Evolutionary conservation across 92 coral and sea anemone genomes (phyloP).

Genomic region (Galaxea fascicularis): DNA sequence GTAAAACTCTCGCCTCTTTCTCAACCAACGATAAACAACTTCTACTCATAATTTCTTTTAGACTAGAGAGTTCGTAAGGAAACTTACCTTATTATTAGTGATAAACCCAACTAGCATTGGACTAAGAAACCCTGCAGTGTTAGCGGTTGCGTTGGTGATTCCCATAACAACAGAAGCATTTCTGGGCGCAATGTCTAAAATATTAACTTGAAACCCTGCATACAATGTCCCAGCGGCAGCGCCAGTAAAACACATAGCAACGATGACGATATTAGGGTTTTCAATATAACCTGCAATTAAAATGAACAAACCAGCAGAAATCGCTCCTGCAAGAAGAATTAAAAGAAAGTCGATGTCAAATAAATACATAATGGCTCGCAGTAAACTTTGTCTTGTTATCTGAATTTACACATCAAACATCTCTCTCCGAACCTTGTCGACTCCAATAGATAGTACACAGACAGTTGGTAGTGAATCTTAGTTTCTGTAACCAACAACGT

Average conservation of each 20-base stretch:
- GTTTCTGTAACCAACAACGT: no score
- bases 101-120: conserved; percentile 92
- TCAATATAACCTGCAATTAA: conserved; percentile 76
- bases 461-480: no score
- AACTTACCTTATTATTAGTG: conserved; percentile 72
- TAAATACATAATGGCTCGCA: no score
- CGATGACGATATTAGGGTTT: conserved; percentile 57
- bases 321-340: conserved; percentile 58
- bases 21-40: no score
- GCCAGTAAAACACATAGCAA: conserved; percentile 75
- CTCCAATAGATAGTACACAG: no score
- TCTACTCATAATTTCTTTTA: not conserved
- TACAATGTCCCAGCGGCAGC: conserved; percentile 74
- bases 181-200: conserved; percentile 89
- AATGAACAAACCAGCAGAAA: conserved; percentile 75
- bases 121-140: conserved; percentile 82
- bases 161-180: conserved; percentile 91
- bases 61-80: not conserved
- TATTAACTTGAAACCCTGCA: conserved; percentile 92
- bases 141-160: conserved; percentile 79
- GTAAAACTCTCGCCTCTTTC: no score
- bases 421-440: no score
- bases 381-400: no score
- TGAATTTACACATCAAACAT: no score
- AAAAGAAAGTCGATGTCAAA: not conserved